phyloP scores from a whole-genome alignment of 2,888 invertebrate species.

The Sarcophaga caerulescens region DNA sequence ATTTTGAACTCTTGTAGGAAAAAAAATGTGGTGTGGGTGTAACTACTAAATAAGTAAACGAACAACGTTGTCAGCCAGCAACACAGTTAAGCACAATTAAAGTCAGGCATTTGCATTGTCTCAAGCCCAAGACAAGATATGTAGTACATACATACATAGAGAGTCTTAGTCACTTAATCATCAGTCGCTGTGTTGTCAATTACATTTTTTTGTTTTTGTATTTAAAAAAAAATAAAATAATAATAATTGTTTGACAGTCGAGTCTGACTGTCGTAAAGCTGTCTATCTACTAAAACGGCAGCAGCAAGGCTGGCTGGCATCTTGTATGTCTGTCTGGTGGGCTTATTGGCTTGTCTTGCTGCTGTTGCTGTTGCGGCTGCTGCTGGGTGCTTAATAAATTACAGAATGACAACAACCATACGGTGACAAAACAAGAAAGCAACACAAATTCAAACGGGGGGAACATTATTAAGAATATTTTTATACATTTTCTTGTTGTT shows the following conservation, averaged over 20 bases:
- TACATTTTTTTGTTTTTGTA: no score
- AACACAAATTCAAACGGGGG: slow-evolving; percentile 16
- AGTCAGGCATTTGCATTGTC: slow-evolving; percentile 27
- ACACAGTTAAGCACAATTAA: slow-evolving; percentile 6
- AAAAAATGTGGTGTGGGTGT: slow-evolving; percentile 52
- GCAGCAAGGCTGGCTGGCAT: neutral
- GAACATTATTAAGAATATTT: slow-evolving; percentile 36
- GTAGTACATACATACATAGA: no score
- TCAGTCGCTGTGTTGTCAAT: no score
- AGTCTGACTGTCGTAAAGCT: neutral
- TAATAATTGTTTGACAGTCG: no score
- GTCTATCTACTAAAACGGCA: neutral
- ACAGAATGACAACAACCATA: neutral
- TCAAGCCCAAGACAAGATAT: neutral
- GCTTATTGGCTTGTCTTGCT: no score
- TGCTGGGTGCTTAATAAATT: slow-evolving; percentile 35
- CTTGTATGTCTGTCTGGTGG: no score
- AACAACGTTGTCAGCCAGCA: slow-evolving; percentile 23
- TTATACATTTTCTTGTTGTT: neutral
- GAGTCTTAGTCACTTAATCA: no score
- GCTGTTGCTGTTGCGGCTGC: no score
- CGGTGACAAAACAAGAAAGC: slow-evolving; percentile 1
- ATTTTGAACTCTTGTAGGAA: slow-evolving; percentile 29
- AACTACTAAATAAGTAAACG: slow-evolving; percentile 9
- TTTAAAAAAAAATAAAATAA: no score